phyloP scores from a whole-genome alignment of 2,888 invertebrate genomes.

The Cepaea hortensis region DNA sequence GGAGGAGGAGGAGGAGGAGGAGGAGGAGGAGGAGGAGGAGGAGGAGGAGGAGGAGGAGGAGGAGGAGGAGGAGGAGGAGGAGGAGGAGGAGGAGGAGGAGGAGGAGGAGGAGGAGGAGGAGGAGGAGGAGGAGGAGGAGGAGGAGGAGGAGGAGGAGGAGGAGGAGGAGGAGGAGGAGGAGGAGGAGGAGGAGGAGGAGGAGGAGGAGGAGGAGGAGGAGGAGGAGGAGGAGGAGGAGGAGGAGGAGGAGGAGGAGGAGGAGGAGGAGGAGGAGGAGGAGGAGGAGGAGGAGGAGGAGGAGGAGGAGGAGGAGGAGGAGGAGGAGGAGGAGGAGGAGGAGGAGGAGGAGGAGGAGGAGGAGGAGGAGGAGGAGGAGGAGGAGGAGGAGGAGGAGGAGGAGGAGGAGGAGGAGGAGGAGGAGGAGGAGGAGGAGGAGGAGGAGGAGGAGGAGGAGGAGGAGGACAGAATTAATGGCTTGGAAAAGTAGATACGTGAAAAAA shows the following conservation, averaged over 20 bases:
- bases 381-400: neutral
- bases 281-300: too few relatives aligned
- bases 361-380: neutral
- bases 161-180: neutral
- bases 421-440: neutral
- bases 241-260: too few relatives aligned
- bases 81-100: neutral
- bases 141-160: neutral
- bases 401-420: neutral
- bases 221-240: too few relatives aligned
- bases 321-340: too few relatives aligned
- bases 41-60: neutral
- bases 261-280: too few relatives aligned
- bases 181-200: neutral
- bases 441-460: neutral
- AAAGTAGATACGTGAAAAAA: too few relatives aligned
- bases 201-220: too few relatives aligned
- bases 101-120: neutral
- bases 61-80: neutral
- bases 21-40: neutral
- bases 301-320: too few relatives aligned
- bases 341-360: too few relatives aligned
- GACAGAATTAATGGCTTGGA: neutral
- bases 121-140: neutral
- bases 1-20: neutral